Base-by-base conservation (phyloP, 1,140 invertebrate species). In the Oryzaephilus surinamensis region DNA sequence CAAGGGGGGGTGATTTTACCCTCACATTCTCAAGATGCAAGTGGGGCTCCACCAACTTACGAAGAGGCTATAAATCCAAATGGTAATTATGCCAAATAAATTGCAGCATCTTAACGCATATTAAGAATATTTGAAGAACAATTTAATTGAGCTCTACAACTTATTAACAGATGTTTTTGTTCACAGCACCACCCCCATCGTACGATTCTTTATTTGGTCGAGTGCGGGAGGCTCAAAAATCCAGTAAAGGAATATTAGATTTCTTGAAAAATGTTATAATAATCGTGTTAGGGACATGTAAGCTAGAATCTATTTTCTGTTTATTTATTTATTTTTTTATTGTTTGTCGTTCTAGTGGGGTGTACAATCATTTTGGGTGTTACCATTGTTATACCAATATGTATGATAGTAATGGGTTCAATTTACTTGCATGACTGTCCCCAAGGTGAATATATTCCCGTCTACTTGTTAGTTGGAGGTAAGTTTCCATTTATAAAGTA, bases 381-480 rank as follows among this genome's bases (percentile, higher is more conserved):
- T 17, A 72, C 73, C 10, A 66, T 79, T 43, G 68, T 75, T 11
- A 66, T 81, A 42, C 77, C 76, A 42, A 60, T 79, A 37, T 69
- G 72, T 39, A 79, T 78, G 75, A 74, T 79, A 32, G 61, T 76
- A 2, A 72, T 81, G 43, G 77, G 77, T 20, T 66, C 72, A 6
- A 57, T 76, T 8, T 77, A 79, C 56, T 57, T 79, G 30, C 55
- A 79, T 47, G 70, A 79, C 23, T 81, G 79, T 56, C 73, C 72
- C 6, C 71, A 73, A 49, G 73, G 78, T 46, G 67, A 71, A 55
- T 76, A 76, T 51, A 80, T 82, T 58, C 78, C 79, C 4, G 69
- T 80, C 15, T 82, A 79, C 60, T 65, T 81, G 46, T 57, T 81
- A 44, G 76, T 82, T 41, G 76, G 73, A 47, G 77, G 77, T 59